Percentiles rank a stretch among this genome's conserved stretches.
These are phyloP conservation scores for Recurvirostra avosetta DNA, from an alignment of 2,113 vertebrate species.

Conservation along the genomic window DNA sequence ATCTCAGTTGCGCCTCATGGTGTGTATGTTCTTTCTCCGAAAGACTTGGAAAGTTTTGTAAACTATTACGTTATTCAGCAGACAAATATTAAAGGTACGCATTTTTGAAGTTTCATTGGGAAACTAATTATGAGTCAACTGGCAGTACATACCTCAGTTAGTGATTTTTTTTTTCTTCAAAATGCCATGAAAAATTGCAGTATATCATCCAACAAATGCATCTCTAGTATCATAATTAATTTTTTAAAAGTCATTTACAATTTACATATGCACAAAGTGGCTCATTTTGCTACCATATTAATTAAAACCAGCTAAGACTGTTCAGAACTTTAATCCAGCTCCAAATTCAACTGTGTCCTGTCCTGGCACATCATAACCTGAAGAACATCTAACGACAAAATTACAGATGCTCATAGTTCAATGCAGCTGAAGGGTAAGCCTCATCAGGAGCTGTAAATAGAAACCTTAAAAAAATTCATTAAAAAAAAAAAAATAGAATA, in stretches of 20 bases:
- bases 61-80: neutral
- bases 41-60: neutral
- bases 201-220: neutral
- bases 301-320: neutral
- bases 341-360: neutral
- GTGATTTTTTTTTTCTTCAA: neutral
- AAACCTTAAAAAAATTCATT: neutral
- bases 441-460: neutral
- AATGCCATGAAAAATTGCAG: neutral
- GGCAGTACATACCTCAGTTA: neutral
- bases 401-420: neutral
- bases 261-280: neutral
- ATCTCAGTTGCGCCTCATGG: neutral
- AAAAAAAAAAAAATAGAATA: neutral
- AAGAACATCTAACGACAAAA: conserved; percentile 22
- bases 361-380: neutral
- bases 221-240: neutral
- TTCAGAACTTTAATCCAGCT: conserved; percentile 3
- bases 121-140: conserved; percentile 4
- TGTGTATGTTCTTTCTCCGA: neutral
- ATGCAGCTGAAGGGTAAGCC: conserved; percentile 25
- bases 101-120: neutral
- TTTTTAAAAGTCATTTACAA: neutral
- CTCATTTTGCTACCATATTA: neutral
- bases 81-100: neutral